Percentiles rank a stretch among this genome's conserved stretches.
Conservation (phyloP, 2,113 vertebrate species). For the Candoia aspera region DNA sequence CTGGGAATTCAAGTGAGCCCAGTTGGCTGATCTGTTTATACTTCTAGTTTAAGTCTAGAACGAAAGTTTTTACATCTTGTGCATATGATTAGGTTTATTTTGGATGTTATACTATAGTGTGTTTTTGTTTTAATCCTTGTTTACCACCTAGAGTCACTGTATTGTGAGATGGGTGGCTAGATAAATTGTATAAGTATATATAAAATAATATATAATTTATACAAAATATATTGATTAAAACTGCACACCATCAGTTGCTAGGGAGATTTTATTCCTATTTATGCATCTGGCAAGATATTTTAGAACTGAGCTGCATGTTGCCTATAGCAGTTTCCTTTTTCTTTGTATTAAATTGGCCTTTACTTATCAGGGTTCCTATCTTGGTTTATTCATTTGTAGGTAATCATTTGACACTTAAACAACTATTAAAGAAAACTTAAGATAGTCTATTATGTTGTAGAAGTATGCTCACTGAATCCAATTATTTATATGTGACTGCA, state of each 20-base stretch:
- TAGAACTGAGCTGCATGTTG: background rate
- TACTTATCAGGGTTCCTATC: background rate
- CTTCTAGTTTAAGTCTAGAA: too few relatives aligned
- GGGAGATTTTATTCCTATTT: background rate
- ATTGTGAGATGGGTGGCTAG: background rate
- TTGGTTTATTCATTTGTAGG: background rate
- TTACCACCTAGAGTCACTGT: background rate
- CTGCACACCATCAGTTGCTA: background rate
- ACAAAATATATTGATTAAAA: background rate
- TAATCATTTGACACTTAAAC: background rate
- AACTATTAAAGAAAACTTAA: background rate
- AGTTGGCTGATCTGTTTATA: background rate
- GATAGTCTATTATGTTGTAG: background rate
- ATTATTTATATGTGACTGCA: background rate
- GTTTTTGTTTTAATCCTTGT: background rate
- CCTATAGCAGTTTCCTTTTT: background rate
- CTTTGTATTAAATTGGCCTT: background rate
- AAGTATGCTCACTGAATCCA: background rate
- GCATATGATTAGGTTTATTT: background rate
- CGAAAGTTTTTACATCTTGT: background rate
- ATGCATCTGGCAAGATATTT: background rate
- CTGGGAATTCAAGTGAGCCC: background rate
- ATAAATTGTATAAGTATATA: background rate
- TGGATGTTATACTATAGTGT: background rate
- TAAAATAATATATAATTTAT: background rate